These are phyloP conservation scores for Papilio glaucus DNA, from an alignment of 1,140 invertebrate genomes.

Conservation along the genomic window DNA sequence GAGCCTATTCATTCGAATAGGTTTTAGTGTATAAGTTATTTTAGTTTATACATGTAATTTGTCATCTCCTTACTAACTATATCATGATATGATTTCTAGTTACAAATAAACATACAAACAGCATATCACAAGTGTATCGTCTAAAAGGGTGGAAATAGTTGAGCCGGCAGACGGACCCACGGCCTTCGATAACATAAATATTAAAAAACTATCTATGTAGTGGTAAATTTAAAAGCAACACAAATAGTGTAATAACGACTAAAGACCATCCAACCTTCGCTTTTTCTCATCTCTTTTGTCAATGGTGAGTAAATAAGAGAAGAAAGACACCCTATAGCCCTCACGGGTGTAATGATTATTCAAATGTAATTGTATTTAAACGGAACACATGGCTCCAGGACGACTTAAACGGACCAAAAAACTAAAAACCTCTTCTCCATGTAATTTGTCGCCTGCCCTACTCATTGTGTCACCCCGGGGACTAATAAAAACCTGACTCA, in stretches of 20 bases:
- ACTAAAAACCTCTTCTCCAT: not conserved
- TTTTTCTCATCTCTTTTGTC: not conserved
- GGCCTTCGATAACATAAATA: too few species aligned
- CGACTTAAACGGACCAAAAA: not conserved
- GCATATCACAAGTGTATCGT: too few species aligned
- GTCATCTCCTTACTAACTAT: too few species aligned
- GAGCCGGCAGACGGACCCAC: too few species aligned
- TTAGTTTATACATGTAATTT: too few species aligned
- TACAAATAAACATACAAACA: too few species aligned
- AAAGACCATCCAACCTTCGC: not conserved
- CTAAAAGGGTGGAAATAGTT: too few species aligned
- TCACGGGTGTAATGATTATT: not conserved
- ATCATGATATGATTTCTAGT: too few species aligned
- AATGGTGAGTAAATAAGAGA: not conserved
- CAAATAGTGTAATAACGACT: not conserved
- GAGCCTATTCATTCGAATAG: too few species aligned
- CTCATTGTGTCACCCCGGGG: not conserved
- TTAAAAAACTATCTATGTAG: too few species aligned
- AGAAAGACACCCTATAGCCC: not conserved
- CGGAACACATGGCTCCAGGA: not conserved
- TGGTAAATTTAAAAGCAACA: not conserved
- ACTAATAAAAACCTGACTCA: slow-evolving; percentile 10
- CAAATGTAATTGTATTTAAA: slow-evolving; percentile 21
- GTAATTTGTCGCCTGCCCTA: not conserved
- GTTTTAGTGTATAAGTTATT: too few species aligned